A percentile compares a stretch with the other conserved stretches of the same genome.
Evolutionary conservation across 2,888 invertebrate genomes (phyloP).

Genomic region (Sarcophaga subvicina): DNA sequence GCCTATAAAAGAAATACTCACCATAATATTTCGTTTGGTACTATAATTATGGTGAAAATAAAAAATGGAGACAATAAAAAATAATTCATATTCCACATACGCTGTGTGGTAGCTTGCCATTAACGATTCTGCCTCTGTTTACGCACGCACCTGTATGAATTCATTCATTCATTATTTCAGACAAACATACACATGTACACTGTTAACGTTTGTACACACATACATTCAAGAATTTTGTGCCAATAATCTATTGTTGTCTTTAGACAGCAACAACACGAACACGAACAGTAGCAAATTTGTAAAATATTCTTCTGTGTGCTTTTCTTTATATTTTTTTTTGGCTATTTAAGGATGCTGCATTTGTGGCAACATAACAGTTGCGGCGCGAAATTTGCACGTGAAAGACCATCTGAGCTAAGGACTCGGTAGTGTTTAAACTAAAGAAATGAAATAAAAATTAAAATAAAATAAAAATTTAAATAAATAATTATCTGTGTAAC

Average conservation of each 20-base stretch:
- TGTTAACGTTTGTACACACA: neutral
- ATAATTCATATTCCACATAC: conserved; percentile 20
- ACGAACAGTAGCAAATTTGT: conserved; percentile 49
- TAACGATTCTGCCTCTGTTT: conserved; percentile 60
- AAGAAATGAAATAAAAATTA: conserved; percentile 15
- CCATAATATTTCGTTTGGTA: too few species aligned
- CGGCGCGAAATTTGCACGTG: conserved; percentile 78
- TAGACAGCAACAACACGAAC: conserved; percentile 27
- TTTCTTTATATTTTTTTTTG: conserved; percentile 21
- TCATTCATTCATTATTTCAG: conserved; percentile 53
- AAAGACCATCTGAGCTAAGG: conserved; percentile 63
- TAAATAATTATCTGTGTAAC: conserved; percentile 54
- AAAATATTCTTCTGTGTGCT: conserved; percentile 28
- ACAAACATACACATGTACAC: neutral
- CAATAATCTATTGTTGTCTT: conserved; percentile 27
- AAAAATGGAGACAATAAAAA: neutral
- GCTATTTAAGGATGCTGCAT: conserved; percentile 81
- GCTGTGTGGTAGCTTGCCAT: neutral
- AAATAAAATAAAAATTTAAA: conserved; percentile 32
- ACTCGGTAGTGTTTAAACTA: conserved; percentile 14
- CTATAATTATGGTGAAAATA: too few species aligned
- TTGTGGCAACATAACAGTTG: conserved; percentile 78
- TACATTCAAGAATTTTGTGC: neutral
- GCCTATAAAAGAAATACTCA: too few species aligned
- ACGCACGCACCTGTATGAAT: conserved; percentile 71